Base-by-base conservation (phyloP, 92 coral and sea anemone genomes). In the Palythoa caribaeorum region DNA sequence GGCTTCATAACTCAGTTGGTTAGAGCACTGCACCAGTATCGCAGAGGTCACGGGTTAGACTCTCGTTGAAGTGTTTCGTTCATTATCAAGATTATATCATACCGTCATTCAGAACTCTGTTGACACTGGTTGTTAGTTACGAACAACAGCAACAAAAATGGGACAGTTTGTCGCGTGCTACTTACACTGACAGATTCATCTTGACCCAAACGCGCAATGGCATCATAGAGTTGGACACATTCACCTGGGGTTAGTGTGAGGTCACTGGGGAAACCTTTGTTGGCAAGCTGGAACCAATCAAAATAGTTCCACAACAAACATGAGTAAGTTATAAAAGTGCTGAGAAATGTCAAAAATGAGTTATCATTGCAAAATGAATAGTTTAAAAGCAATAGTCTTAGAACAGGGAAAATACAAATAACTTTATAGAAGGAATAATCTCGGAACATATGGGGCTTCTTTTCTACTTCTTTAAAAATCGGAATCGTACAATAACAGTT, bases 171-270 rank as follows among this genome's bases (percentile, higher is more conserved):
- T 47, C 5, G 9, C 37, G 37, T 12, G 19, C 83, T 65, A 38
- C 92, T 79, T 40, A 91, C 94, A 89, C 62, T 72, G 21, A 90
- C 16, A 3, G 94, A 68, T 37, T 88, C 96, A 76, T 81, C 88
- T 76, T 90, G 89, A 35, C 88, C 92, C 59, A 71, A 85, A 9
- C 59, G 15, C 65, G 15, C 62, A 87, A 94, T 92, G 14, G 79
- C 91, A 80, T 94, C 94, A 83, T 90, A 92, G 17, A 94, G 76
- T 21, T 91, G 87, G 0, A 94, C 85, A 60, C 85, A 71, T 78
- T 94, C 97, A 52, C 81, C 39, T 3, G 97, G 97, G 0, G 97
- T 88, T 3, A 94, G 95, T 52, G 90, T 84, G 74, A 94, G 87
- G 71, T 94, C 94, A 36, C 92, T 87, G 11, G 97, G 97, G 59